Percentiles rank a stretch among this genome's conserved stretches.
Conservation (phyloP, 2,888 invertebrate species). For the Chironomus riparius region DNA sequence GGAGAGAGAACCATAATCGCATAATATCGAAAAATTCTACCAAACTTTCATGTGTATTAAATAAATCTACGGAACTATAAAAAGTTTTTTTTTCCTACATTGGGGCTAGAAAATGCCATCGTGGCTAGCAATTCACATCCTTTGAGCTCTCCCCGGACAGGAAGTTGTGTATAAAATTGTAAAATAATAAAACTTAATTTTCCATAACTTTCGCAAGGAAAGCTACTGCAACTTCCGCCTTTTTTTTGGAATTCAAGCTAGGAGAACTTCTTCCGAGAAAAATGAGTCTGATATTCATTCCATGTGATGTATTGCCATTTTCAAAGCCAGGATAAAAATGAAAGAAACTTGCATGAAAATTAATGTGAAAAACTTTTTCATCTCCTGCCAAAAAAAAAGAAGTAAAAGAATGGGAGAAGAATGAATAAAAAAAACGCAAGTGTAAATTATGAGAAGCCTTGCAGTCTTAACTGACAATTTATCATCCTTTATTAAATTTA, state of each 20-base stretch:
- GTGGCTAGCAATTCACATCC: background rate
- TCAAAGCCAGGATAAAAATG: background rate
- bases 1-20: background rate
- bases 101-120: background rate
- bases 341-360: slow-evolving; percentile 4
- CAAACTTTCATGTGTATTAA: background rate
- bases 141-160: background rate
- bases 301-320: slow-evolving; percentile 1
- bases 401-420: background rate
- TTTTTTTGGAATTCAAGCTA: background rate
- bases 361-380: slow-evolving; percentile 14
- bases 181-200: slow-evolving; percentile 5
- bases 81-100: background rate
- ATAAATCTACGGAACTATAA: background rate
- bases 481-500: slow-evolving; percentile 8
- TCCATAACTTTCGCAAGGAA: background rate
- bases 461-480: slow-evolving; percentile 8
- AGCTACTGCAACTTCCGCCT: background rate
- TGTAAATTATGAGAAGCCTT: slow-evolving; percentile 8
- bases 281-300: background rate
- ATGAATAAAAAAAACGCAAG: background rate
- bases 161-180: slow-evolving; percentile 7
- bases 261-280: background rate
- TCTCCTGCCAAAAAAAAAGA: background rate
- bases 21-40: background rate